phyloP scores from a whole-genome alignment of 2,113 vertebrate species.

The Herpetotheres cachinnans region DNA sequence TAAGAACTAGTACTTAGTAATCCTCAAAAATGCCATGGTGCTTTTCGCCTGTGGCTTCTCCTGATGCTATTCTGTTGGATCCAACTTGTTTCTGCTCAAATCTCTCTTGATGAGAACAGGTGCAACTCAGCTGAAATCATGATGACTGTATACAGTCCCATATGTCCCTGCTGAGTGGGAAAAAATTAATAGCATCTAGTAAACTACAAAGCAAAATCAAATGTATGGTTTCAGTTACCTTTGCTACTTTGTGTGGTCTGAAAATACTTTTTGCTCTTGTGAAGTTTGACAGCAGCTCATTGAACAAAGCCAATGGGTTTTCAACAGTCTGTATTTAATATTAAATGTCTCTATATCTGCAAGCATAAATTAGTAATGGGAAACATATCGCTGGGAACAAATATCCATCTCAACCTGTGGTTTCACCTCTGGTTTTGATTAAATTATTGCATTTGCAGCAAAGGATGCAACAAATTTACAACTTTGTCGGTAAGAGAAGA shows the following conservation, averaged over 20 bases:
- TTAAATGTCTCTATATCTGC: not conserved
- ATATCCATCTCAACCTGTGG: not conserved
- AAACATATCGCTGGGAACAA: not conserved
- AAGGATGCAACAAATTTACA: not conserved
- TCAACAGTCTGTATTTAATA: not conserved
- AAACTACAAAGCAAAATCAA: not conserved
- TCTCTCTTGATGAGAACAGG: not conserved
- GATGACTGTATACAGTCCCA: not conserved
- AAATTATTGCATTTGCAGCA: not conserved
- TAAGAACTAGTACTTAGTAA: not conserved
- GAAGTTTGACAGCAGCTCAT: not conserved
- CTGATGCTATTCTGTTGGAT: not conserved
- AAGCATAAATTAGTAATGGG: not conserved
- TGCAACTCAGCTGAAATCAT: not conserved
- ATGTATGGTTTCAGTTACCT: not conserved
- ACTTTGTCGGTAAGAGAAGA: not conserved
- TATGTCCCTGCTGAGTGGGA: not conserved
- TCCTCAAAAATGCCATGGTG: not conserved
- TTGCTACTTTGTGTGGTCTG: not conserved
- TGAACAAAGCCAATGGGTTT: not conserved
- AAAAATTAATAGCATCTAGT: not conserved
- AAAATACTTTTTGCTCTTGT: not conserved
- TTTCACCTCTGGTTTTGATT: not conserved
- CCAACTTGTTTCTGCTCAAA: not conserved
- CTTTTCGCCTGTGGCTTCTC: not conserved